These are phyloP conservation scores for Heliconius hermathena DNA, from an alignment of 1,140 invertebrate genomes.

Conservation along the genomic window DNA sequence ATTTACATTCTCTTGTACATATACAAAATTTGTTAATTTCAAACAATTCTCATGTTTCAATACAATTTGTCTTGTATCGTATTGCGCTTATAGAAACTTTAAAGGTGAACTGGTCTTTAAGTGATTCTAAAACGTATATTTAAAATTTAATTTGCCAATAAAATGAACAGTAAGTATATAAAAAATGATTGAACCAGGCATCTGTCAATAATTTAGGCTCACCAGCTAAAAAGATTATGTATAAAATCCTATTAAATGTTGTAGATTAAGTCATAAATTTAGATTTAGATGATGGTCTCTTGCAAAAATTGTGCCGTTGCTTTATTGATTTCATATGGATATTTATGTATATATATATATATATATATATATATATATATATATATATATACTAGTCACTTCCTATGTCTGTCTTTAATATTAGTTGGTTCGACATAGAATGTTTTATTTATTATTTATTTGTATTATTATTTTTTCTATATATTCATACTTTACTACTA, in stretches of 20 bases:
- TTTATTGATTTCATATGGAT: neutral
- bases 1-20: neutral
- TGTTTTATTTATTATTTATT: too few species aligned
- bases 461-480: too few species aligned
- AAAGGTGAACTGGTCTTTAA: conserved; percentile 9
- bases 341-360: neutral
- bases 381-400: neutral
- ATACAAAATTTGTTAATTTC: neutral
- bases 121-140: neutral
- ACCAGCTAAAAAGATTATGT: conserved; percentile 10
- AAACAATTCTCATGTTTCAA: conserved; percentile 9
- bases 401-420: neutral
- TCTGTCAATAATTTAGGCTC: conserved; percentile 12
- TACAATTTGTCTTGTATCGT: neutral
- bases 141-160: neutral
- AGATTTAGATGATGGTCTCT: conserved; percentile 22
- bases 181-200: conserved; percentile 4
- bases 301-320: conserved; percentile 18
- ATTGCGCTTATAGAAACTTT: neutral
- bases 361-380: neutral
- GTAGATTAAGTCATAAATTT: conserved; percentile 41
- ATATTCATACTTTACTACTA: too few species aligned
- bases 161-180: conserved; percentile 13
- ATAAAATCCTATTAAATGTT: conserved; percentile 40
- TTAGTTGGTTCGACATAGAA: too few species aligned